Base-by-base conservation (phyloP, 2,797 vertebrate species). In the Lagorchestes hirsutus region DNA sequence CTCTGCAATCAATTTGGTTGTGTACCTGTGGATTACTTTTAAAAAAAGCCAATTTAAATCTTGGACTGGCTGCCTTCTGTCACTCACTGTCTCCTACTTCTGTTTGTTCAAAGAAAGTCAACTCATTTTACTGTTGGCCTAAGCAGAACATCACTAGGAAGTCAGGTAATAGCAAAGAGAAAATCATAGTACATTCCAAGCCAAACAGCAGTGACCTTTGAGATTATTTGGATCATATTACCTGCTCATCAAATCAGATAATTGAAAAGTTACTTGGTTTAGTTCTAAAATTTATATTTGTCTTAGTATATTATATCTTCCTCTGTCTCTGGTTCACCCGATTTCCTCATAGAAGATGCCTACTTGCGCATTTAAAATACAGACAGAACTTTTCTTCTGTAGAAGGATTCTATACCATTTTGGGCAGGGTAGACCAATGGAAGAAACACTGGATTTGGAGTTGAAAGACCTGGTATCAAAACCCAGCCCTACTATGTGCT, bases 191-290 rank as follows among this genome's bases (percentile, higher is more conserved):
- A 0, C 5, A 11, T 46, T 55, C 54, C 55, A 96, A 92, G 57
- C 52, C 50, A 55, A 93, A 40, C 87, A 56, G 90, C 29, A 94
- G 58, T 40, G 40, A 34, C 56, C 55, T 95, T 90, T 50, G 54
- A 10, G n/a, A 52, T 94, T 67, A 54, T 55, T 90, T 93, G 29
- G 27, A 16, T 14, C 55, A 95, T 27, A 29, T 16, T 16, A 29
- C 58, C 24, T 34, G 28, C 95, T 95, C 59, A 12, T 82, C 24
- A 93, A 93, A 55, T 27, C 46, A 92, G 52, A 91, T 82, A 62
- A 62, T 87, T 96, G 57, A 24, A 40, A 29, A 54, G 3, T 58
- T 34, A 18, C 94, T 67, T 74, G 55, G 27, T 62, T 46, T 56
- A 9, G 24, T 55, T 94, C 46, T 18, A 90, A 93, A 55, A 16